Evolutionary conservation across 2,113 vertebrate species (phyloP).

Genomic region (Amblyornis subalaris): DNA sequence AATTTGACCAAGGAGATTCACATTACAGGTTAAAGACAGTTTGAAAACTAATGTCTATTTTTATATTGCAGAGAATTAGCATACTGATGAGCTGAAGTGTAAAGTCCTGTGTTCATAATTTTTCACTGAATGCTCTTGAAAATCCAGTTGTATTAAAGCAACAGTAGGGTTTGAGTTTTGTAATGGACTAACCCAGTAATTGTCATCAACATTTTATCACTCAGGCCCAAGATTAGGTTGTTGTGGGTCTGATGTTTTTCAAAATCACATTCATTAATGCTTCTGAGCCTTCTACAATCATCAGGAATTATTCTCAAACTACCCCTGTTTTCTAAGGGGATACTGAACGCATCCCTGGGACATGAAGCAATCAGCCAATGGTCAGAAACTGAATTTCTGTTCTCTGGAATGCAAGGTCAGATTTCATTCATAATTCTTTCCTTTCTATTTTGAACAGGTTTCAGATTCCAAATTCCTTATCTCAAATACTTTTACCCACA

Average conservation of each 20-base stretch:
- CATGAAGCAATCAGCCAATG: neutral
- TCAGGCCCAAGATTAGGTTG: neutral
- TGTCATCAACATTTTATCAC: neutral
- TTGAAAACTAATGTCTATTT: neutral
- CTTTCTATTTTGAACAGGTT: neutral
- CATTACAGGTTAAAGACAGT: neutral
- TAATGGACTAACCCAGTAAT: neutral
- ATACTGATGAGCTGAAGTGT: neutral
- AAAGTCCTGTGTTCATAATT: neutral
- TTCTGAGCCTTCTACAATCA: neutral
- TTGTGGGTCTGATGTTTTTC: neutral
- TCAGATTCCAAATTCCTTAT: neutral
- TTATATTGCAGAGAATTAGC: neutral
- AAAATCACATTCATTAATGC: neutral
- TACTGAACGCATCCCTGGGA: neutral
- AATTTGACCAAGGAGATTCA: neutral
- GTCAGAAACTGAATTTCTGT: neutral
- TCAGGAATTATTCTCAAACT: neutral
- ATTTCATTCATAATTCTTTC: neutral
- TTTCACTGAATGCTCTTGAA: neutral
- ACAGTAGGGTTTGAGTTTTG: neutral
- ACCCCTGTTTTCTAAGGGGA: neutral
- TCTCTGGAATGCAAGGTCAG: neutral
- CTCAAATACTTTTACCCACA: neutral
- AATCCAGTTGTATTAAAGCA: neutral